Evolutionary conservation across 2,888 invertebrate genomes (phyloP).

Genomic region (Caenorhabditis sulstoni): DNA sequence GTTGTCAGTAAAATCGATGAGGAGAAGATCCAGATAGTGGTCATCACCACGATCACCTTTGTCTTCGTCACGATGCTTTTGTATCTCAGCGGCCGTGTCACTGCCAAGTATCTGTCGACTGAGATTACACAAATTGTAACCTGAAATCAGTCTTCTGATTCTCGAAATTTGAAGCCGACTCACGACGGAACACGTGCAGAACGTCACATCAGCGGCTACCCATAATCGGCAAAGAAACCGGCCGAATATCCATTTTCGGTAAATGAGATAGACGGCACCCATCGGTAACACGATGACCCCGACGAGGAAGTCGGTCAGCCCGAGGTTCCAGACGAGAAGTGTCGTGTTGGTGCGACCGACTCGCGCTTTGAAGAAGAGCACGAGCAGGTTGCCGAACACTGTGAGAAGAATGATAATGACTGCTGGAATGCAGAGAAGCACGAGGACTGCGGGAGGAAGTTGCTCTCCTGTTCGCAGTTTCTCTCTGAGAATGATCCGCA

Average conservation of each 20-base stretch:
- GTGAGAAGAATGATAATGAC: constrained; percentile 79
- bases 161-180: constrained; percentile 20
- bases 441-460: constrained; percentile 57
- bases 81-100: constrained; percentile 80
- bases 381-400: constrained; percentile 79
- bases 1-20: constrained; percentile 77
- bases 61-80: constrained; percentile 79
- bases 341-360: constrained; percentile 81
- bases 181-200: constrained; percentile 84
- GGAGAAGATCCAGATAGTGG: constrained; percentile 79
- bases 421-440: constrained; percentile 75
- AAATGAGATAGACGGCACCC: constrained; percentile 77
- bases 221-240: constrained; percentile 84
- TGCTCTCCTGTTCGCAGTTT: constrained; percentile 43
- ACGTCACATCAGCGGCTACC: constrained; percentile 84
- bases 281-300: constrained; percentile 80
- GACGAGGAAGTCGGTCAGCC: constrained; percentile 80
- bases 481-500: constrained; percentile 33
- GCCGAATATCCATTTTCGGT: constrained; percentile 82
- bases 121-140: constrained; percentile 83
- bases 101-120: constrained; percentile 81
- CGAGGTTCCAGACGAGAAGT: constrained; percentile 81
- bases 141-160: constrained; percentile 55
- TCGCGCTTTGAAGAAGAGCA: constrained; percentile 80
- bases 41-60: constrained; percentile 75